A percentile compares a stretch with the other conserved stretches of the same genome.
phyloP scores from a whole-genome alignment of 2,113 vertebrate species.

The Apus apus region DNA sequence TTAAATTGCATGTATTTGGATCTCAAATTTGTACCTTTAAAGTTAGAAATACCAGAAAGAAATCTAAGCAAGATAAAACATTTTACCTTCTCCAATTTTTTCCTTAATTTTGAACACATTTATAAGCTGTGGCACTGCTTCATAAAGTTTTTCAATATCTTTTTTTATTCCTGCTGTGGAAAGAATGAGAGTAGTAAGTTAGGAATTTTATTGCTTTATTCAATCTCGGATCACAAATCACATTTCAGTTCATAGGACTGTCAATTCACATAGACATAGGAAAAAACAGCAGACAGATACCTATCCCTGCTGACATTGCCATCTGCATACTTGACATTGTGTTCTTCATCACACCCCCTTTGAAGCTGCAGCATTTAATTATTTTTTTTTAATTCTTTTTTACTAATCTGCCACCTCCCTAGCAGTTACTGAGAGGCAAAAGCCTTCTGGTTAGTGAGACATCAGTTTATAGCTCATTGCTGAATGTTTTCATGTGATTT shows the following conservation, averaged over 20 bases:
- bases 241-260: not conserved
- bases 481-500: not conserved
- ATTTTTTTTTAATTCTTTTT: not conserved
- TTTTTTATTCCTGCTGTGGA: conserved; percentile 79
- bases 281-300: not conserved
- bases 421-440: not conserved
- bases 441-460: not conserved
- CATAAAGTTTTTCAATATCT: conserved; percentile 90
- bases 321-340: not conserved
- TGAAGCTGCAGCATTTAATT: not conserved
- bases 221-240: not conserved
- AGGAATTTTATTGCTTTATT: not conserved
- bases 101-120: conserved; percentile 88
- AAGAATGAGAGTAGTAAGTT: not conserved
- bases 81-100: conserved; percentile 95
- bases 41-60: not conserved
- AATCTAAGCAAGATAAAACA: not conserved
- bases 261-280: not conserved
- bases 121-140: conserved; percentile 89
- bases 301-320: not conserved
- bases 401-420: not conserved
- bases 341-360: not conserved
- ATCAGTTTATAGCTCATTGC: not conserved
- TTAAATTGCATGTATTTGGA: not conserved
- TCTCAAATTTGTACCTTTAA: not conserved